Conservation (phyloP, 2,113 vertebrate genomes). For the Bathybates hornii region DNA sequence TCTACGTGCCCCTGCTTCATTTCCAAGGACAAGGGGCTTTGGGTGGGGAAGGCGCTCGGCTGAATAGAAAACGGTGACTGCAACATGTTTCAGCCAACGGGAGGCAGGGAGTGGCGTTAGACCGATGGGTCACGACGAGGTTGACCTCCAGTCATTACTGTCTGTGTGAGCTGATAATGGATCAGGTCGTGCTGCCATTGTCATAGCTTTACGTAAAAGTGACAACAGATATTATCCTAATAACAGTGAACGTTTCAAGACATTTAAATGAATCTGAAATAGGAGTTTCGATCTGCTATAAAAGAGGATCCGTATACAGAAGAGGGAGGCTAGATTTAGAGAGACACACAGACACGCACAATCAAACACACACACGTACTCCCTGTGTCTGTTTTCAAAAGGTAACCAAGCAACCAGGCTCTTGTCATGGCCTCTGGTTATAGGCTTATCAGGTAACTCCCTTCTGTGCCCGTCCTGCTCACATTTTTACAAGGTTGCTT, state of each 20-base stretch:
- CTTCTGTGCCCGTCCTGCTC: conserved; percentile 30
- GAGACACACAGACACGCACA: background rate
- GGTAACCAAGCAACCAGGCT: conserved; percentile 71
- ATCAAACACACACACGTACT: background rate
- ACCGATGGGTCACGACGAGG: conserved; percentile 23
- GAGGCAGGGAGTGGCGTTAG: background rate
- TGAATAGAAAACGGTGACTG: conserved; percentile 5
- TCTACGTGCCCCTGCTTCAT: conserved; percentile 49
- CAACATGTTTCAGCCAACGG: conserved; percentile 30
- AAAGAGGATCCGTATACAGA: background rate
- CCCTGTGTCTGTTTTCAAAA: conserved; percentile 56
- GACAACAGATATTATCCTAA: background rate
- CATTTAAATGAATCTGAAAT: background rate
- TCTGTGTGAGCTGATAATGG: conserved; percentile 4
- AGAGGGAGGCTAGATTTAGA: conserved; percentile 26
- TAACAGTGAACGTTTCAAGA: background rate
- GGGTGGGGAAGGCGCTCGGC: background rate
- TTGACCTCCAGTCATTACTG: conserved; percentile 30
- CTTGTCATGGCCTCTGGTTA: conserved; percentile 31
- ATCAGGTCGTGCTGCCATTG: background rate
- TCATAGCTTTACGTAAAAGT: background rate
- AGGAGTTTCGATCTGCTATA: background rate
- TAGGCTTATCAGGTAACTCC: conserved; percentile 66
- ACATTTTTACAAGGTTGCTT: conserved; percentile 2
- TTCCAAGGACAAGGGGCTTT: conserved; percentile 52